These are phyloP conservation scores for Myrmophylax atrothorax DNA, from an alignment of 2,113 vertebrate genomes.

Conservation along the genomic window DNA sequence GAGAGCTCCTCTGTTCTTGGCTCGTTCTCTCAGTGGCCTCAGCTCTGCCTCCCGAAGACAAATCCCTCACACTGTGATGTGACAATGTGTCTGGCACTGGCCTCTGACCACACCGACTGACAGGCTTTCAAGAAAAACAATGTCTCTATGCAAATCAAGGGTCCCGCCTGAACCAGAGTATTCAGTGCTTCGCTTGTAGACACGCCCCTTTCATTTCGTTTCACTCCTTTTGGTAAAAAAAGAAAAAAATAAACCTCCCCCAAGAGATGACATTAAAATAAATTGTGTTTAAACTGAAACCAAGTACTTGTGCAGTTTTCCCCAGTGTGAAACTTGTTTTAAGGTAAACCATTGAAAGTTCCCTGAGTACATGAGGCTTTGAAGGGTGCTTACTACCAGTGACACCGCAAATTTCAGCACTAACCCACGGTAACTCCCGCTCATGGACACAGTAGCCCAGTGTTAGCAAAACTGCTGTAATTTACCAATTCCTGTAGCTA, in stretches of 20 bases:
- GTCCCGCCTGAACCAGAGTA: neutral
- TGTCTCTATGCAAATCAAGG: neutral
- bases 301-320: neutral
- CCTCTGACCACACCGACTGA: neutral
- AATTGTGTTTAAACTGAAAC: conserved; percentile 4
- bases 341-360: conserved; percentile 38
- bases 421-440: neutral
- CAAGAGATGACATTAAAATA: neutral
- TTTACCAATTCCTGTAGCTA: neutral
- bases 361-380: neutral
- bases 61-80: neutral
- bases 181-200: neutral
- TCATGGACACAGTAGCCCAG: neutral
- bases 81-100: neutral
- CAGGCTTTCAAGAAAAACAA: neutral
- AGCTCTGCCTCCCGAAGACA: neutral
- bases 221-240: neutral
- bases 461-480: neutral
- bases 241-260: neutral
- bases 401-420: neutral
- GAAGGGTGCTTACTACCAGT: neutral
- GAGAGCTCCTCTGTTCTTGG: neutral
- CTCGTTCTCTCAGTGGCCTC: neutral
- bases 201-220: neutral
- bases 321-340: neutral